Evolutionary conservation across 2,888 invertebrate species (phyloP), one percentile per base, ranked within the genome.

Genomic region (Tenthredo distinguenda): DNA sequence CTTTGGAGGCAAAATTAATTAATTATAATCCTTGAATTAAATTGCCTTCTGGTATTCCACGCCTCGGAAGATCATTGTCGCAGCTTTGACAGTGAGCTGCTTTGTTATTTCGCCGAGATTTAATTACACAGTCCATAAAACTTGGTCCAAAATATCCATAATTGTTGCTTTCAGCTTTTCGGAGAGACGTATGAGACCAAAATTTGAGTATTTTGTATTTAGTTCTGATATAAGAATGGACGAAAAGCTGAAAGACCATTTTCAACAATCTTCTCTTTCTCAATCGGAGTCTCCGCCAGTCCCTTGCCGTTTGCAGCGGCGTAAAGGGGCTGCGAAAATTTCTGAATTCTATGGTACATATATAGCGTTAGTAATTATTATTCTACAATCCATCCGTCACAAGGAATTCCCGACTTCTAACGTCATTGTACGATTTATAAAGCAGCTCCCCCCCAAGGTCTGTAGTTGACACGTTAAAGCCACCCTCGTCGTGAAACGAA

Each of bases 341-440:
- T 77, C 31, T 50, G 77, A 77, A 77, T 77, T 77, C 34, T 4
- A 77, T 50, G 18, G 55, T 55, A 31, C 18, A 34, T n/a, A 40
- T 40, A 62, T 26, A 9, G 62, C 18, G 58, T 62, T 62, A 37
- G 58, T 81, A 83, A 83, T 83, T 83, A 83, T 83, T 47, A 47
- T 68, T 83, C 50, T 18, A 68, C 68, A 68, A 65, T 83, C 83
- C 83, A 83, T 83, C 71, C 68, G 83, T 83, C 83, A 68, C 47
- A 83, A 43, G 83, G 68, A 83, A 83, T 83, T 83, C 21, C 50
- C 68, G 47, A 83, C 83, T 68, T 71, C 83, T 85, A 85, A 84
- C 86, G 87, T 85, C 81, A 85, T 84, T 82, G 58, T 81, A 85
- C 71, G 50, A 82, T 87, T 87, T 87, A 88, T 88, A 88, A 88